Percentiles rank a stretch among this genome's conserved stretches.
Conservation (phyloP, 2,888 invertebrate genomes). For the Diarsia dahlii region DNA sequence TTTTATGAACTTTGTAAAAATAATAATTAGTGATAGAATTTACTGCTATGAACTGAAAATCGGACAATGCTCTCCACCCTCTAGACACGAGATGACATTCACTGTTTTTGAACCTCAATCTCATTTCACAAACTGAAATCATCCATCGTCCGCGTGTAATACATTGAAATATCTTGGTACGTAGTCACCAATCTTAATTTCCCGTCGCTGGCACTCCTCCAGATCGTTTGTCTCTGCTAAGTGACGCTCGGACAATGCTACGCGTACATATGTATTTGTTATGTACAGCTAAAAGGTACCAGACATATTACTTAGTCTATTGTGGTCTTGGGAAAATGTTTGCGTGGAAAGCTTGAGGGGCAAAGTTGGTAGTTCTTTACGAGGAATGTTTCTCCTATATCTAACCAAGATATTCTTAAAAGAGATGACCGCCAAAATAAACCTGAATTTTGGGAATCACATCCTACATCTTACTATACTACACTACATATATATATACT, state of each 20-base stretch:
- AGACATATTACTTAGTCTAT: conserved; percentile 50
- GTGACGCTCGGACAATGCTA: conserved; percentile 65
- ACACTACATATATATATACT: no score
- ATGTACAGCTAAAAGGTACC: conserved; percentile 53
- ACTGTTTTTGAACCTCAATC: conserved; percentile 19
- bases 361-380: background rate
- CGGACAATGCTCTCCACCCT: conserved; percentile 2
- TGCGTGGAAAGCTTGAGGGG: conserved; percentile 8
- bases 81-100: background rate
- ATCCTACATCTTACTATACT: no score
- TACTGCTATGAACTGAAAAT: background rate
- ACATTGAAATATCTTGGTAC: conserved; percentile 58
- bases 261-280: conserved; percentile 54
- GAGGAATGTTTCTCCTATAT: background rate
- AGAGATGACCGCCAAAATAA: background rate
- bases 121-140: conserved; percentile 21
- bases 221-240: conserved; percentile 65
- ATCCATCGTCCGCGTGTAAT: conserved; percentile 49
- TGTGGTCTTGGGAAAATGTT: conserved; percentile 27
- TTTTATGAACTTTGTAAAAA: background rate
- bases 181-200: conserved; percentile 66
- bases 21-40: background rate
- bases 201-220: conserved; percentile 64
- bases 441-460: background rate
- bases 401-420: background rate